Evolutionary conservation across 2,888 invertebrate species (phyloP), one percentile per base, ranked within the genome.

Genomic region (Gastracanthus pulcherrimus): DNA sequence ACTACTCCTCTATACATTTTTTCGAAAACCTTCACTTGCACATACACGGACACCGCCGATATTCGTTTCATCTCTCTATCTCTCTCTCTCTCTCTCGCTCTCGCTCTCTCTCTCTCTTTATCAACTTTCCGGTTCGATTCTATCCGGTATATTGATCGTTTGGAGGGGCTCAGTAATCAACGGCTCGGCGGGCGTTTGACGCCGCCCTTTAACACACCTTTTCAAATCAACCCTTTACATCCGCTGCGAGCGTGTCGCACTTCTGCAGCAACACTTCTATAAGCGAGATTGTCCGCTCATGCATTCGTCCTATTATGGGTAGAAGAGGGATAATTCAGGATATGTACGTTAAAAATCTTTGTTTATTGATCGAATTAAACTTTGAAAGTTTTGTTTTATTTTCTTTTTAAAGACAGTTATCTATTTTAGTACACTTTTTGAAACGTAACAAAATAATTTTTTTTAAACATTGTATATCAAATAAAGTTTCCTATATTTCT

Each of bases 51-150:
- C n/a, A n/a, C 51, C 31, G 19, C 45, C 48, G 48, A 29, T 45
- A 51, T 55, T 29, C 29, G 55, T 58, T 67, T 55, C 19, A 29
- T n/a, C 51, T 55, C 48, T 55, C 55, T 6, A 19, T 34, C 13
- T 38, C 31, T 9, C 51, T 11, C 6, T 48, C 19, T 19, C 48
- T 48, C 55, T 51, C 23, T 55, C 55, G 6, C 26, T 34, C 13
- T 38, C 31, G 2, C 51, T 11, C 6, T 48, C 19, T 19, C 48
- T 48, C 55, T 51, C 23, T 19, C 41, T 45, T 16, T 36, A 60
- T 62, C 45, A 62, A 48, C 34, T 62, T 70, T 77, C 60, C 76
- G 48, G 38, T 41, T 62, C 13, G 48, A 70, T n/a, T 62, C 45
- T 6, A 74, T n/a, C 26, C 19, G 5, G 23, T 45, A 36, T 45